Evolutionary conservation across 2,888 invertebrate species (phyloP), one percentile per base, ranked within the genome.

Genomic region (Dynastes grantii): DNA sequence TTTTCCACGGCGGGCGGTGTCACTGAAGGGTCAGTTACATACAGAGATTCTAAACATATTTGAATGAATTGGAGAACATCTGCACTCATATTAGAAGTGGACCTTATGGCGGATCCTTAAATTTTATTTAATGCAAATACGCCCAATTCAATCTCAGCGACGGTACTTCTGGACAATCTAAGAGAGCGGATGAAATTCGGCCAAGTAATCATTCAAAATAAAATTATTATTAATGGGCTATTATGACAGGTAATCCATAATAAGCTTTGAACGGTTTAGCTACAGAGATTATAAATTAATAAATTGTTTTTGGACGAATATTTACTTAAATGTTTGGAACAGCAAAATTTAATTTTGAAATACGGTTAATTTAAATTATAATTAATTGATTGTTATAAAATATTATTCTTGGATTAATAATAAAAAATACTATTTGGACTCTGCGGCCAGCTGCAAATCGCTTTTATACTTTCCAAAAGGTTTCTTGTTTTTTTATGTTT

Each of bases 201-300:
- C 58, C 58, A 22, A 29, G 73, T 63, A 75, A 61, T 75, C 61
- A 58, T 61, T 75, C 73, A 75, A 75, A 75, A 75, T 49, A 27
- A 61, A 61, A 75, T 75, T 75, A 63, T 75, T 75, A 75, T 75
- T 75, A 75, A 75, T 75, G 73, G 32, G 61, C n/a, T 27, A 61
- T 49, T 49, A 63, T 75, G 73, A 61, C 73, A 75, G 73, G 73
- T 40, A 75, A 63, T 75, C 73, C 55, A 75, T 61, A 32, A 32
- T 32, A 75, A 45, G 27, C 61, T 75, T 61, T 61, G 58, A 61
- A 45, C 61, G 73, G 27, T 75, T 49, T 61, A 40, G 27, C 45
- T 40, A 45, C 71, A 45, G 61, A 45, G 61, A 75, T 75, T 75
- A 75, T 75, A 75, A 75, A 75, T 75, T 75, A 75, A 75, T 75